Base-by-base conservation (phyloP, 2,113 vertebrate genomes). In the Oreochromis aureus region DNA sequence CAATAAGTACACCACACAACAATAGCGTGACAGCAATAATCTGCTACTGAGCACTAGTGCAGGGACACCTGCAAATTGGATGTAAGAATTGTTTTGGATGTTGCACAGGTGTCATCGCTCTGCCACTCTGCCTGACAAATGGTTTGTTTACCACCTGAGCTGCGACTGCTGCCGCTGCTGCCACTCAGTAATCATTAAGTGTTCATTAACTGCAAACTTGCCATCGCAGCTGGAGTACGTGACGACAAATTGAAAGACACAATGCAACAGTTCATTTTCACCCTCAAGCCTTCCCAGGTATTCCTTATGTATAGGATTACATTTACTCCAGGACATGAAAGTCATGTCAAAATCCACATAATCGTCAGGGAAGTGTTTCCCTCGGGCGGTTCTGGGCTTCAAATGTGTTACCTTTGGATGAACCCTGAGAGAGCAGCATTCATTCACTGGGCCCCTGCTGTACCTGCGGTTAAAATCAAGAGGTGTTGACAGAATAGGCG, bases 371-470 rank as follows among this genome's bases (percentile, higher is more conserved):
- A 87, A 85, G 87, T 18, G 83, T 48, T 89, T 94, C 92, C 87
- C 92, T 83, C 19, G 78, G 89, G 91, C 87, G 87, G 59, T 87
- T 92, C 87, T 91, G 89, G 86, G 89, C 93, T 95, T 95, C 92
- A 93, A 89, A 92, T 85, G 92, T 83, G 90, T 94, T 95, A 96
- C 94, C 95, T 95, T 87, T 95, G 93, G 92, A 92, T 95, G 95
- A 96, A 96, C 95, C 82, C 94, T 4, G 66, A 16, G 85, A 87
- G 90, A 92, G 91, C 85, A 41, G 39, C 66, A 7, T 87, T 94
- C 82, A 93, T 94, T 94, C 89, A 84, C 92, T 78, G 86, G 91
- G 93, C 86, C 76, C 80, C 89, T 18, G 85, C 90, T 84, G 73
- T 93, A 96, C 94, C 94, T 94, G 94, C 90, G 86, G 91, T 93